Base-by-base conservation (phyloP, 2,797 vertebrate genomes). In the Poecilia gillii region DNA sequence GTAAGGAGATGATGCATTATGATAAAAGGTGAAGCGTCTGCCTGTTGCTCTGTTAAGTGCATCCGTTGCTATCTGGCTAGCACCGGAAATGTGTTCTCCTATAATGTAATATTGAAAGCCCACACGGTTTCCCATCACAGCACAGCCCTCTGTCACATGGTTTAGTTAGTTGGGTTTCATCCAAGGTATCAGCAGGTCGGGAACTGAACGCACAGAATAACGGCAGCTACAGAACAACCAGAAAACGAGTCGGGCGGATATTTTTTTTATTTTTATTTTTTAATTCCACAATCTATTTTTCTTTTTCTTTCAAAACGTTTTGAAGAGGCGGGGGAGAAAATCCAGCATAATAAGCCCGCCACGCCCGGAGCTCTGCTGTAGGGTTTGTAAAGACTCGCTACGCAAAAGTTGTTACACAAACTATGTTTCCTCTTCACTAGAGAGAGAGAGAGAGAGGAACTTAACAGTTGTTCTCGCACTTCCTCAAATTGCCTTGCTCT, bases 331-430 rank as follows among this genome's bases (percentile, higher is more conserved):
- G 31, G 31, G 33, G 31, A 12, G 16, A n/a, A 12, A 36, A 85
- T 95, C 95, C 95, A 96, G 97, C 96, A 97, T 97, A 92, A 97
- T 97, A 92, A 87, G 83, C 81, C 83, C 87, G 95, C 96, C 97
- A 97, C 97, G 95, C 96, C 97, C 96, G 95, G 88, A 89, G 86
- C 90, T 16, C 78, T 3, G 64, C 79, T 79, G 83, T 72, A 90
- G 93, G 84, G 70, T 57, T 55, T n/a, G 62, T 49, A 74, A 76
- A 73, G 39, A 82, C 71, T 80, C 81, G 41, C 78, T 13, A 14
- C 47, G 13, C 45, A 75, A 3, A 87, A 89, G 77, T 91, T 92
- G 79, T 90, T 87, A 78, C 87, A 74, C 76, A 79, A 80, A 90
- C 47, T 88, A 78, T 3, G 75, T 85, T 87, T 88, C 85, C 82